Evolutionary conservation across 2,797 vertebrate species (phyloP).

Genomic region (Eupleurogrammus muticus): DNA sequence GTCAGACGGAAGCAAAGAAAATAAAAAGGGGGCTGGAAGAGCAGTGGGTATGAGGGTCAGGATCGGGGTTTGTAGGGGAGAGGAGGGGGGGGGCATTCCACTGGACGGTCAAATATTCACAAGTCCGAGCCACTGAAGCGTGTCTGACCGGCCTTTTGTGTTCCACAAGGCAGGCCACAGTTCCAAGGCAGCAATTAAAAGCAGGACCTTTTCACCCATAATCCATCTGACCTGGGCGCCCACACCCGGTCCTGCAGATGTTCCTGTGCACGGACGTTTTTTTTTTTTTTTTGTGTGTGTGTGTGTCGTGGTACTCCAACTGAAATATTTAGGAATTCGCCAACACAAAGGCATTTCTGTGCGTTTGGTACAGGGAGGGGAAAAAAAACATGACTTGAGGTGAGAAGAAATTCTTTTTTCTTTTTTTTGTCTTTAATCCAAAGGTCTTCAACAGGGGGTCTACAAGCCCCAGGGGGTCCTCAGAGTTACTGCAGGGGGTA

Average conservation of each 20-base stretch:
- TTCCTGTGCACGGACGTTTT: conserved; percentile 68
- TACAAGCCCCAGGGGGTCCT: too few relatives aligned
- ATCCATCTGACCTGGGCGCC: conserved; percentile 82
- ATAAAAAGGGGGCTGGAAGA: conserved; percentile 29
- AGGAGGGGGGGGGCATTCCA: conserved; percentile 79
- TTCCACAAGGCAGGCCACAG: conserved; percentile 81
- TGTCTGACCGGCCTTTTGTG: conserved; percentile 83
- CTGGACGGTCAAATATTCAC: conserved; percentile 84
- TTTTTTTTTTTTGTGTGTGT: conserved; percentile 31
- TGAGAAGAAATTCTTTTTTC: neutral
- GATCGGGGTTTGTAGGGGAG: conserved; percentile 40
- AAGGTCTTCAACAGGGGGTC: too few relatives aligned
- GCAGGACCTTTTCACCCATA: conserved; percentile 86
- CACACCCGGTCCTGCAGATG: conserved; percentile 86
- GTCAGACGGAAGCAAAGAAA: conserved; percentile 13
- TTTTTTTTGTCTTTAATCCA: neutral
- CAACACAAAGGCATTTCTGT: neutral
- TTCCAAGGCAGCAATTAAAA: conserved; percentile 86
- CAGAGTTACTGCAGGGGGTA: too few relatives aligned
- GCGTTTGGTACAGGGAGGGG: neutral
- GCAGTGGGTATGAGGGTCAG: conserved; percentile 39
- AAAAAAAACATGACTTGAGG: neutral
- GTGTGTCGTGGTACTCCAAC: conserved; percentile 51
- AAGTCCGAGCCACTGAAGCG: conserved; percentile 83
- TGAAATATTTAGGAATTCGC: conserved; percentile 7